Base-by-base conservation (phyloP, 2,888 invertebrate species). In the Platerodrilus igneus region DNA sequence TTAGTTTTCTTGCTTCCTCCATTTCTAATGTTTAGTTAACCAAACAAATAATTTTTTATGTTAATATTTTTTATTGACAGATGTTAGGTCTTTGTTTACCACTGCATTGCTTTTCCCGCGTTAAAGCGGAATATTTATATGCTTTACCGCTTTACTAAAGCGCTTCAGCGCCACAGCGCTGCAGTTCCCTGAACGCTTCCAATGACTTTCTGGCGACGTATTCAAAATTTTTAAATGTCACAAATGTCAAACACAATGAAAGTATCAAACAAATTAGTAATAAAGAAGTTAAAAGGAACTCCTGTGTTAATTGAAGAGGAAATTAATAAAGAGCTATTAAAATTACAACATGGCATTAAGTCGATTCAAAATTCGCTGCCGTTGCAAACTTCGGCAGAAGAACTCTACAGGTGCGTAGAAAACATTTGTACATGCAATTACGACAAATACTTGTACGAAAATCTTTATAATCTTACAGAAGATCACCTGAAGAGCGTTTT, bases 361-460 rank as follows among this genome's bases (percentile, higher is more conserved):
- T 45, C 42, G 20, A 50, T 52, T 14, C 39, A 51, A 3, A 49
- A 41, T 22, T 51, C 47, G 2, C 27, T 37, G 28, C 18, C 39
- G 0, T 21, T 48, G 5, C 41, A 44, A 22, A 83, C 86, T 64
- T 88, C 91, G 3, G 74, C 92, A 42, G 94, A 96, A 70, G 93
- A 94, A 64, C 74, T 93, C 26, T 94, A 92, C 68, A 86, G 91
- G 68, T 89, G 88, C 17, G 95, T 96, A 18, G 94, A 95, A 68
- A 93, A 94, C 73, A 86, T 96, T 82, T 94, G 94, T 70, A 89
- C 86, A 60, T 86, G 90, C 69, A 89, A 90, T 74, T 89, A 90
- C 85, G 88, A 90, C 34, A 81, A 86, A 8, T 81, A 83, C 49
- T 73, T 94, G 7, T 94, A 94, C 67, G 79, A 83, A 40, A 87